These are phyloP conservation scores for Sesia bembeciformis DNA, from an alignment of 2,888 invertebrate species.

Conservation along the genomic window DNA sequence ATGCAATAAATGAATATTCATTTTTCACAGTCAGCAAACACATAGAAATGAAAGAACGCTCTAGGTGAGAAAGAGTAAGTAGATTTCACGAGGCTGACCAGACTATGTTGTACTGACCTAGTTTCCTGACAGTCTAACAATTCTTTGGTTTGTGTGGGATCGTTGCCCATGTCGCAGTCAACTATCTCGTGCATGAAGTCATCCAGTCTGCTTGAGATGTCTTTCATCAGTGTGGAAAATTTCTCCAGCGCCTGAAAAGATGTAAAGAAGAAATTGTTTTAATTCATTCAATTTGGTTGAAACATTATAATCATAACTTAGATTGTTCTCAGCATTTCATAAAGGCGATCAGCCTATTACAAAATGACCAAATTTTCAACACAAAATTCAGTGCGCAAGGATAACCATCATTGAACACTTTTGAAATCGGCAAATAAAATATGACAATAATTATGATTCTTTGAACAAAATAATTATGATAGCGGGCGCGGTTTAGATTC, in stretches of 20 bases:
- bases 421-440: neutral
- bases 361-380: slow-evolving; percentile 35
- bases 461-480: neutral
- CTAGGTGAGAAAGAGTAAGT: too few species aligned
- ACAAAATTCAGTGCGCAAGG: slow-evolving; percentile 58
- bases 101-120: slow-evolving; percentile 46
- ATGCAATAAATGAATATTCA: too few species aligned
- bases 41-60: too few species aligned
- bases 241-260: slow-evolving; percentile 90
- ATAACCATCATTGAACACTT: slow-evolving; percentile 36
- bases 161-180: slow-evolving; percentile 95
- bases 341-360: slow-evolving; percentile 40
- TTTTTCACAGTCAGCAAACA: too few species aligned
- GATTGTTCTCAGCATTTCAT: slow-evolving; percentile 37
- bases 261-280: neutral
- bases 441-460: neutral
- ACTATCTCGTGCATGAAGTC: slow-evolving; percentile 91
- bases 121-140: slow-evolving; percentile 87
- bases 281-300: neutral
- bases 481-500: neutral
- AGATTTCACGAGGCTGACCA: too few species aligned
- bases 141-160: slow-evolving; percentile 91
- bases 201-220: slow-evolving; percentile 90
- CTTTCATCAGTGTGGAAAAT: slow-evolving; percentile 92
- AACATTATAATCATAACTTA: neutral